Evolutionary conservation across 1,140 invertebrate species (phyloP).

Genomic region (Drosophila oshimai): DNA sequence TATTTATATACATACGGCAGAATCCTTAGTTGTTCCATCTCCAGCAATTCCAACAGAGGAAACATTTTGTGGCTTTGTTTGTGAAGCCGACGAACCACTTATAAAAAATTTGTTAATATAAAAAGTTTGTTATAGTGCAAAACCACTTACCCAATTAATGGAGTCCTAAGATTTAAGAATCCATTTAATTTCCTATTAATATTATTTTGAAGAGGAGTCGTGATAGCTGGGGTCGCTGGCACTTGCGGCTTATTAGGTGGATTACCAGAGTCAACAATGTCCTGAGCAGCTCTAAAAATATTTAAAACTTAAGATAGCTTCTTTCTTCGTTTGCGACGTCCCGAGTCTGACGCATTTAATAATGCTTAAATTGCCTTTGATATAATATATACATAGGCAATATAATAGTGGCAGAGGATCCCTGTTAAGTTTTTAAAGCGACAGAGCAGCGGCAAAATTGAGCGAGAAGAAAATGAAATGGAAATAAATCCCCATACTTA

Average conservation of each 20-base stretch:
- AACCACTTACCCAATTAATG: conserved; percentile 87
- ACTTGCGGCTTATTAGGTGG: conserved; percentile 59
- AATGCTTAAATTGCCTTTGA: too few relatives aligned
- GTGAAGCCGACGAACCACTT: conserved; percentile 83
- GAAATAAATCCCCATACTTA: too few relatives aligned
- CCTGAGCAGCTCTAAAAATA: conserved; percentile 58
- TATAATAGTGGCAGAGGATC: too few relatives aligned
- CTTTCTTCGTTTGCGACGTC: too few relatives aligned
- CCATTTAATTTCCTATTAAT: conserved; percentile 86
- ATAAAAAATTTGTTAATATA: neutral
- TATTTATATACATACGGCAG: conserved; percentile 55
- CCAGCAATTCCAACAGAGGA: conserved; percentile 73
- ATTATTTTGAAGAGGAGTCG: conserved; percentile 75
- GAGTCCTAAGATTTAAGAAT: conserved; percentile 90
- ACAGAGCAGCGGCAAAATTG: too few relatives aligned
- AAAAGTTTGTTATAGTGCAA: too few relatives aligned
- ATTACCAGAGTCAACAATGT: conserved; percentile 55
- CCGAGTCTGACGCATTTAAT: too few relatives aligned
- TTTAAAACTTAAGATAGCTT: neutral
- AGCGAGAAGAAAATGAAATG: too few relatives aligned
- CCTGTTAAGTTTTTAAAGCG: too few relatives aligned
- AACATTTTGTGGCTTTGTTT: conserved; percentile 86
- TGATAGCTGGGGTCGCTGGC: conserved; percentile 45
- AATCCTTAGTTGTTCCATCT: conserved; percentile 63
- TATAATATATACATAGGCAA: too few relatives aligned